Percentiles rank a stretch among this genome's conserved stretches.
Conservation (phyloP, 2,113 vertebrate genomes). For the Vulpes ferrilata region DNA sequence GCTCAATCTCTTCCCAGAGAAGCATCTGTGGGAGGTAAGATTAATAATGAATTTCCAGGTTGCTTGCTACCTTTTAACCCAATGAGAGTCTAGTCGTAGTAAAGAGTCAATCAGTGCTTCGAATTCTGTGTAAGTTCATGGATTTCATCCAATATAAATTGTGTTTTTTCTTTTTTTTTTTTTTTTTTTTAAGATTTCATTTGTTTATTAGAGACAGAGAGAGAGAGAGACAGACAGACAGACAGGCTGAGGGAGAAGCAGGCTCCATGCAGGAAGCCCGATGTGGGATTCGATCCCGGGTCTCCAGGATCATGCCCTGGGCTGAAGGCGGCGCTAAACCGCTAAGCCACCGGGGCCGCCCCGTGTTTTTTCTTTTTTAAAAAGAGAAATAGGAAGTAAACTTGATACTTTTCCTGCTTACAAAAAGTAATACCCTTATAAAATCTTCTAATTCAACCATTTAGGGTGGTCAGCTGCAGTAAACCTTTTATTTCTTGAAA, state of each 20-base stretch:
- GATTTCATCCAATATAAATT: constrained; percentile 83
- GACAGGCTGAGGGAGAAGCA: too few relatives aligned
- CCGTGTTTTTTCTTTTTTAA: constrained; percentile 10
- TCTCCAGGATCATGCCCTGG: too few relatives aligned
- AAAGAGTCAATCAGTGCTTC: constrained; percentile 71
- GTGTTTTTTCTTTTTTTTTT: neutral
- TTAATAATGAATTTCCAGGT: neutral
- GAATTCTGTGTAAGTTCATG: constrained; percentile 73
- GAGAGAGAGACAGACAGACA: too few relatives aligned
- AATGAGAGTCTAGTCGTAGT: constrained; percentile 9
- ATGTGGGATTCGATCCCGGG: too few relatives aligned
- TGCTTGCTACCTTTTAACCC: constrained; percentile 3
- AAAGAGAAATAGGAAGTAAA: constrained; percentile 60
- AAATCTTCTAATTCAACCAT: constrained; percentile 68
- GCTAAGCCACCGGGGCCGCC: too few relatives aligned
- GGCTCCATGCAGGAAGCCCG: too few relatives aligned
- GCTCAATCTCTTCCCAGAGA: neutral
- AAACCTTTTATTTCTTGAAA: constrained; percentile 87
- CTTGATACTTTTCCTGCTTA: constrained; percentile 72
- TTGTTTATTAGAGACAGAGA: too few relatives aligned
- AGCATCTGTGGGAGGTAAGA: neutral
- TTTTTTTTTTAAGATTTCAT: too few relatives aligned
- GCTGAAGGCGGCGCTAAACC: too few relatives aligned
- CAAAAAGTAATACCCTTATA: constrained; percentile 84
- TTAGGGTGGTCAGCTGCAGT: constrained; percentile 76